These are phyloP conservation scores for Penaeus indicus DNA, from an alignment of 1,140 invertebrate genomes.

Conservation along the genomic window DNA sequence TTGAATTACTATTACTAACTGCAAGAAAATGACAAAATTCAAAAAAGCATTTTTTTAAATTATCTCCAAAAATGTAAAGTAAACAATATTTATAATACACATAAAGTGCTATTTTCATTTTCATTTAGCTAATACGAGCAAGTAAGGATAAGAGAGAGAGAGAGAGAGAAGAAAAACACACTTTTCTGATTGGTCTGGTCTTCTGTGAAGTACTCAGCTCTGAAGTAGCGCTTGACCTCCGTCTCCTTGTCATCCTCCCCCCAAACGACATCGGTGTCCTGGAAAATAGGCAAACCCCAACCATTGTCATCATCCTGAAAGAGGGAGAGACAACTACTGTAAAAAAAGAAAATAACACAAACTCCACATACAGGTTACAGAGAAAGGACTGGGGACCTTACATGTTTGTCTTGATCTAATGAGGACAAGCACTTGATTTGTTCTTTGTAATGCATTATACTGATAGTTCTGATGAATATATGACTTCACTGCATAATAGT, in stretches of 20 bases:
- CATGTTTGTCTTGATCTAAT: not conserved
- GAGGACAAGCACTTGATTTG: too few species aligned
- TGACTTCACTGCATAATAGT: too few species aligned
- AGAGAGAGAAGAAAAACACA: not conserved
- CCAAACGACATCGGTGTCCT: conserved; percentile 56
- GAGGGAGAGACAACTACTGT: conserved; percentile 17
- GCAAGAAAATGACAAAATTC: too few species aligned
- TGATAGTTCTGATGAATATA: too few species aligned
- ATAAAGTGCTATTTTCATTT: too few species aligned
- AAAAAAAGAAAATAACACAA: not conserved
- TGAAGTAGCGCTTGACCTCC: conserved; percentile 52
- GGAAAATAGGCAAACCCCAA: conserved; percentile 62
- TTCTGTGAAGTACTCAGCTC: conserved; percentile 58
- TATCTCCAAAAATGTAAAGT: too few species aligned
- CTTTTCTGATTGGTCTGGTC: conserved; percentile 48
- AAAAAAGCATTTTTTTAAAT: too few species aligned
- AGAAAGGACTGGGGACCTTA: not conserved
- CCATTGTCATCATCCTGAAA: conserved; percentile 51
- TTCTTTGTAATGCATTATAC: too few species aligned
- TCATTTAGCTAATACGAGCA: too few species aligned
- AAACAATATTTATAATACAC: too few species aligned
- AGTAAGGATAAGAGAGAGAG: not conserved
- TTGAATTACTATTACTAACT: too few species aligned
- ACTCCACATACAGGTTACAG: not conserved
- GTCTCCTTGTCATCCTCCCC: conserved; percentile 48